These are phyloP conservation scores for Oceanodroma leucorhoa DNA, from an alignment of 2,797 vertebrate genomes.

Conservation along the genomic window DNA sequence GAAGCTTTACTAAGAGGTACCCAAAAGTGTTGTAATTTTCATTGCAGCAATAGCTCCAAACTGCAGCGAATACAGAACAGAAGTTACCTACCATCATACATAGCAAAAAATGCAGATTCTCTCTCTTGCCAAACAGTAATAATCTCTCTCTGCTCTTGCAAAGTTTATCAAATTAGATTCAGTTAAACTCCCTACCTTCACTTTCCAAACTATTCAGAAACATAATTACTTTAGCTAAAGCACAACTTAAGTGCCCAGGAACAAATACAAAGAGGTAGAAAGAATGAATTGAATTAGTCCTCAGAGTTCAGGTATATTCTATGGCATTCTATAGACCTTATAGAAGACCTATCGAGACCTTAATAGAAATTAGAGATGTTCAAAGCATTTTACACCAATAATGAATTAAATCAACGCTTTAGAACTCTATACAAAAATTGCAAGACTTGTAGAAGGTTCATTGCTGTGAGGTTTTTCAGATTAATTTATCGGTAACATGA, in stretches of 20 bases:
- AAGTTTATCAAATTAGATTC: not conserved
- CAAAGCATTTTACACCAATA: not conserved
- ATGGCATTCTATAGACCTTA: not conserved
- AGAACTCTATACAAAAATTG: not conserved
- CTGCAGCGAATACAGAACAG: not conserved
- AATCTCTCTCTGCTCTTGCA: not conserved
- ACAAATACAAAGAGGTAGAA: not conserved
- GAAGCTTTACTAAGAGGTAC: not conserved
- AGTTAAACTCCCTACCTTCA: not conserved
- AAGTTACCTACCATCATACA: not conserved
- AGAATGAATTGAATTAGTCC: not conserved
- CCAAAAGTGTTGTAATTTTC: not conserved
- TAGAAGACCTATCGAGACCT: not conserved
- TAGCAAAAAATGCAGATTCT: not conserved
- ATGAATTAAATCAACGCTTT: not conserved
- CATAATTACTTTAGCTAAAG: not conserved
- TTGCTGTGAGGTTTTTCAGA: not conserved
- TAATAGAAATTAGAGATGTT: not conserved
- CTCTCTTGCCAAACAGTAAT: not conserved
- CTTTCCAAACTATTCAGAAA: not conserved
- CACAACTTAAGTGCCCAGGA: not conserved
- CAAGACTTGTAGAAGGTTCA: not conserved
- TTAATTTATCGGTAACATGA: not conserved
- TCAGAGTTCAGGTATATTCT: not conserved
- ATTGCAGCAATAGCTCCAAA: not conserved